These are phyloP conservation scores for Limnodromus scolopaceus DNA, from an alignment of 2,797 vertebrate genomes.

Conservation along the genomic window DNA sequence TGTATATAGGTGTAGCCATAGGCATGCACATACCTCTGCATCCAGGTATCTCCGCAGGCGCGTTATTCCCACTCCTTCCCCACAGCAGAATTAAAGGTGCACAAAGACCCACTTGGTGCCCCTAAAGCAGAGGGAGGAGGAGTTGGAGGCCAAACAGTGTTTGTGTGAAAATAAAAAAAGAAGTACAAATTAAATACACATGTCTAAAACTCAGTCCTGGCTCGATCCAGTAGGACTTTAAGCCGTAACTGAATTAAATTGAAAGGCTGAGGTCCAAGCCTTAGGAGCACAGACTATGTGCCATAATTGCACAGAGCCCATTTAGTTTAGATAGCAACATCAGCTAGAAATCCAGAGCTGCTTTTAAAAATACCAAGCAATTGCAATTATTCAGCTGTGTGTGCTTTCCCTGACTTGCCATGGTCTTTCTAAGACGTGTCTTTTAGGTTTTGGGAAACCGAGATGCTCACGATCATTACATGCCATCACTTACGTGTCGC, in stretches of 20 bases:
- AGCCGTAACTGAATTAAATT: background rate
- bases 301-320: background rate
- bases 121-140: too few species aligned
- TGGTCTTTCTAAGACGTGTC: background rate
- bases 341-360: background rate
- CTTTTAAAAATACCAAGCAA: background rate
- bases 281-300: fast-evolving
- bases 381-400: background rate
- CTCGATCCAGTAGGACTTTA: background rate
- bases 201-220: fast-evolving
- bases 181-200: background rate
- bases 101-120: background rate
- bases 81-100: fast-evolving
- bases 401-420: background rate
- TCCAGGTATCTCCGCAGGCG: fast-evolving
- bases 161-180: background rate
- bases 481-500: background rate
- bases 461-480: background rate
- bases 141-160: fast-evolving
- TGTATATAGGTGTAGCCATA: fast-evolving
- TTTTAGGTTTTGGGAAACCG: background rate
- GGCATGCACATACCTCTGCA: fast-evolving
- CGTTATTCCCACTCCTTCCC: fast-evolving
- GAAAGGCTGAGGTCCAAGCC: background rate
- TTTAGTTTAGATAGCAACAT: background rate